Conservation (phyloP, 2,888 invertebrate species). For the Creontiades dilutus region DNA sequence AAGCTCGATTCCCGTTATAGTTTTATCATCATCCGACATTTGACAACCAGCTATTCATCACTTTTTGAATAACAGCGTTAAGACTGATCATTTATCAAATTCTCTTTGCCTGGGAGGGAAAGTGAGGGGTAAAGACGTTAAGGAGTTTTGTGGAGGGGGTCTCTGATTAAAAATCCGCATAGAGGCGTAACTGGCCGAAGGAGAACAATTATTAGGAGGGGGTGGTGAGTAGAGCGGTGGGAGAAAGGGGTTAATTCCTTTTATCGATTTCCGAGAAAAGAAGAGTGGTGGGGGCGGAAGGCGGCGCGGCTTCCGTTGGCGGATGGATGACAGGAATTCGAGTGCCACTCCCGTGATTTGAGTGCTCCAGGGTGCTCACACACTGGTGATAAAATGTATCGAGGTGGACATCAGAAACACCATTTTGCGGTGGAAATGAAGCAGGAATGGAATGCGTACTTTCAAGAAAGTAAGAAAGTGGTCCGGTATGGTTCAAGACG, state of each 20-base stretch:
- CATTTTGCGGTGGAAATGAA: no score
- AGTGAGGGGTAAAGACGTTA: conserved; percentile 21
- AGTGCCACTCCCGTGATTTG: conserved; percentile 40
- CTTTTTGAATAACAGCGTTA: conserved; percentile 58
- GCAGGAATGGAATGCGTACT: no score
- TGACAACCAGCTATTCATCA: conserved; percentile 63
- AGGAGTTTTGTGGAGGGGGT: background rate
- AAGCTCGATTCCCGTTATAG: conserved; percentile 38
- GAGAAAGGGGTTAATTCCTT: conserved; percentile 35
- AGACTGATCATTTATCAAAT: conserved; percentile 63
- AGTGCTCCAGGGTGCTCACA: background rate
- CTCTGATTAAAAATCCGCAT: conserved; percentile 61
- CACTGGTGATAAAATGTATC: no score
- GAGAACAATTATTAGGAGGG: conserved; percentile 11
- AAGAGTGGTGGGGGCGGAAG: background rate
- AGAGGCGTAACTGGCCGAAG: conserved; percentile 43
- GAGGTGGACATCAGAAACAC: no score
- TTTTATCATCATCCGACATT: conserved; percentile 63
- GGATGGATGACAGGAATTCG: conserved; percentile 47
- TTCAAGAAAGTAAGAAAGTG: no score
- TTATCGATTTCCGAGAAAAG: conserved; percentile 33
- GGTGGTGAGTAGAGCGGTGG: background rate
- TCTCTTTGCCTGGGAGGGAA: background rate
- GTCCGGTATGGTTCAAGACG: no score
- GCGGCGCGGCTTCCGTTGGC: background rate